Evolutionary conservation across 1,140 invertebrate species (phyloP), one percentile per base, ranked within the genome.

Genomic region (Melanaphis sacchari): DNA sequence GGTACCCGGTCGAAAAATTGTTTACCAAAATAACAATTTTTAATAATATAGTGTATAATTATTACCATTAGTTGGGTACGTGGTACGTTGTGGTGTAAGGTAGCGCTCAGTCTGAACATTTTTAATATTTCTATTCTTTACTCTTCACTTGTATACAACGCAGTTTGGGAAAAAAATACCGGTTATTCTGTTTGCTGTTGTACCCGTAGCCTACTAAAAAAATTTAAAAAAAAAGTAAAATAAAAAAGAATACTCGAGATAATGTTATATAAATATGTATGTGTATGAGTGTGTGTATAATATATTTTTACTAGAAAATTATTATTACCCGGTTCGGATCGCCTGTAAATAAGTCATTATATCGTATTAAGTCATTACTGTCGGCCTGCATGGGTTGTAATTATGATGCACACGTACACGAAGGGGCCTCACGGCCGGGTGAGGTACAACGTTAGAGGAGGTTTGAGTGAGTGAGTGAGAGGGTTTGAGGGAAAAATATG

Each of bases 341-440:
- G 91, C 91, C 91, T 93, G 91, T 93, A 93, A 93, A 93, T 93
- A 93, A 93, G 91, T 93, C 91, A 93, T 93, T 93, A 93, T 84
- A 85, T 38, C 91, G 91, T 93, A 93, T 93, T 93, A 93, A 93
- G 91, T 93, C 91, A 93, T 93, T 93, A 93, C 91, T 84, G 91
- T 93, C 91, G 91, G 91, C 11, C 81, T 92, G 91, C 91, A 54
- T 15, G 91, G 81, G 91, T 93, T 85, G 91, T 93, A 93, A 93
- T 93, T 93, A 93, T 26, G 91, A 92, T 84, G 91, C 46, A 92
- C 81, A 93, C 91, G 81, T 46, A 54, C 43, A 82, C 91, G 91
- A 93, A 93, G 91, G 91, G 91, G 91, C n/a, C 81, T n/a, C 31
- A 24, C 11, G 21, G 91, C 26, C 26, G 46, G 52, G 36, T 38